A percentile compares a stretch with the other conserved stretches of the same genome.
These are phyloP conservation scores for Pygathrix nemaeus DNA, from an alignment of 2,113 vertebrate genomes.

Conservation along the genomic window DNA sequence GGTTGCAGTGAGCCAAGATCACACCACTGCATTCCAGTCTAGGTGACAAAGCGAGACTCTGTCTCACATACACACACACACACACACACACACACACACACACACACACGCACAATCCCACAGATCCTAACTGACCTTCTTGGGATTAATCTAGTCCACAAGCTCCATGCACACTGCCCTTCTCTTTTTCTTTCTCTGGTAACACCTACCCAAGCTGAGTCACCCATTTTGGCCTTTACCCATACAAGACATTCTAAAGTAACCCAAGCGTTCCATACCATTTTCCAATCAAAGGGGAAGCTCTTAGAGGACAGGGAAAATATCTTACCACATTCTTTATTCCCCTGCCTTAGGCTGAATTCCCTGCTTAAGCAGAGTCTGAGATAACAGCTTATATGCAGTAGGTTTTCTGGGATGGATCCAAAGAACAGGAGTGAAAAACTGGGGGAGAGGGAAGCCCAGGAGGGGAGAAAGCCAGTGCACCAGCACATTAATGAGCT, in stretches of 20 bases:
- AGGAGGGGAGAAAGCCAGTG: neutral
- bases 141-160: accelerated
- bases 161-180: neutral
- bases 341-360: neutral
- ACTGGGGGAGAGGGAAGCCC: neutral
- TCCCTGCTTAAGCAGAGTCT: neutral
- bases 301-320: neutral
- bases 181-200: neutral
- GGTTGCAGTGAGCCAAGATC: no score
- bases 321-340: neutral
- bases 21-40: no score
- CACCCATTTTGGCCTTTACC: neutral
- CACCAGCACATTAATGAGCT: neutral
- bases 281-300: neutral
- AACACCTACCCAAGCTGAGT: neutral
- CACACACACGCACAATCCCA: no score
- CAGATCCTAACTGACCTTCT: neutral
- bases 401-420: neutral
- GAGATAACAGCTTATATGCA: neutral
- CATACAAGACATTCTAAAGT: neutral
- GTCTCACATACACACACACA: no score
- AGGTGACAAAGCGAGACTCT: no score
- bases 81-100: no score
- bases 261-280: neutral
- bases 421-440: neutral